Evolutionary conservation across 2,888 invertebrate species (phyloP).

Genomic region (Agrilus biguttatus): DNA sequence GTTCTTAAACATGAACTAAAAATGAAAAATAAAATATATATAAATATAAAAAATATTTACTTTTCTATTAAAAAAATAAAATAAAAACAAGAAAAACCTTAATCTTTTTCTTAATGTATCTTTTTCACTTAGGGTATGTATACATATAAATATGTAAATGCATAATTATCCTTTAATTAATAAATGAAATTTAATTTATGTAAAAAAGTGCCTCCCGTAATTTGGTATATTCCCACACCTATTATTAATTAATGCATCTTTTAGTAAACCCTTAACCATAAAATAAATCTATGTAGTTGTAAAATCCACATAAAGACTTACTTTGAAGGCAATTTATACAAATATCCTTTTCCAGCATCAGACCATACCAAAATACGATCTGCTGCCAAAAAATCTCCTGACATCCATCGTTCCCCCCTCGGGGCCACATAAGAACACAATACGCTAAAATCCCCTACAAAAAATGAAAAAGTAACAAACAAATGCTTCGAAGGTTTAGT

Average conservation of each 20-base stretch:
- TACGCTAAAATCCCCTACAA: slow-evolving; percentile 83
- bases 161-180: too few species aligned
- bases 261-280: not conserved
- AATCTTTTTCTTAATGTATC: too few species aligned
- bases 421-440: slow-evolving; percentile 86
- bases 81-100: too few species aligned
- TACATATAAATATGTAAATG: too few species aligned
- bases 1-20: too few species aligned
- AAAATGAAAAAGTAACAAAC: slow-evolving; percentile 10
- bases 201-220: too few species aligned
- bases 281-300: not conserved
- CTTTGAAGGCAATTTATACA: slow-evolving; percentile 93
- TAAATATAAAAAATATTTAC: too few species aligned
- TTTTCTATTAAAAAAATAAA: too few species aligned
- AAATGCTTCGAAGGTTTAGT: not conserved
- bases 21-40: too few species aligned
- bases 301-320: slow-evolving; percentile 36
- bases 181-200: too few species aligned
- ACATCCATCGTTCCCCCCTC: slow-evolving; percentile 83
- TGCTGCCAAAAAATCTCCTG: slow-evolving; percentile 85
- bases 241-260: not conserved
- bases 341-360: slow-evolving; percentile 88
- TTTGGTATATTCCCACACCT: not conserved
- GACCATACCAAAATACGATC: slow-evolving; percentile 92
- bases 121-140: too few species aligned